Evolutionary conservation across 2,113 vertebrate genomes (phyloP).

Genomic region (Gyps fulvus): DNA sequence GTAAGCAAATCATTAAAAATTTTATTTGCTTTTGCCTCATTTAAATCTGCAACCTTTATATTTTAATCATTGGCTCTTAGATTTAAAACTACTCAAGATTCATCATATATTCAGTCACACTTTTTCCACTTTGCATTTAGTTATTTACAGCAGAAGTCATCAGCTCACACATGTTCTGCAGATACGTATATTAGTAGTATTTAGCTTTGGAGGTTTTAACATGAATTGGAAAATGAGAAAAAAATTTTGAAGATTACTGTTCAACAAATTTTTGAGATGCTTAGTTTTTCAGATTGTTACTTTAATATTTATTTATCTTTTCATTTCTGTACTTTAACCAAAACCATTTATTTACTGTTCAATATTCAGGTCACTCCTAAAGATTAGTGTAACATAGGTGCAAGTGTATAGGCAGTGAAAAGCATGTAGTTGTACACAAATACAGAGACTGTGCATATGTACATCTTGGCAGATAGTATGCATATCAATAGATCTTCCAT

Average conservation of each 20-base stretch:
- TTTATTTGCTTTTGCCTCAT: neutral
- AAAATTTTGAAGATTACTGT: neutral
- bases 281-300: neutral
- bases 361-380: neutral
- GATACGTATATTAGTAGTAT: neutral
- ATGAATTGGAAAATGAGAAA: neutral
- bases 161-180: neutral
- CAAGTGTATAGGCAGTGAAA: neutral
- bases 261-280: neutral
- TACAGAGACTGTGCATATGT: accelerated
- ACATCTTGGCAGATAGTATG: neutral
- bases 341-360: neutral
- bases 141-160: neutral
- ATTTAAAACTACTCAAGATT: neutral
- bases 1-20: neutral
- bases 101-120: neutral
- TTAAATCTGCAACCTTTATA: neutral
- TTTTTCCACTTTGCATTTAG: neutral
- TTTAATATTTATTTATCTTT: neutral
- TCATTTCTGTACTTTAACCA: neutral
- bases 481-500: neutral
- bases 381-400: neutral
- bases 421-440: neutral
- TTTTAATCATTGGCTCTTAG: neutral
- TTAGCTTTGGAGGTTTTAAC: neutral